Evolutionary conservation across 2,888 invertebrate species (phyloP).

Genomic region (Platycheirus rosarum): DNA sequence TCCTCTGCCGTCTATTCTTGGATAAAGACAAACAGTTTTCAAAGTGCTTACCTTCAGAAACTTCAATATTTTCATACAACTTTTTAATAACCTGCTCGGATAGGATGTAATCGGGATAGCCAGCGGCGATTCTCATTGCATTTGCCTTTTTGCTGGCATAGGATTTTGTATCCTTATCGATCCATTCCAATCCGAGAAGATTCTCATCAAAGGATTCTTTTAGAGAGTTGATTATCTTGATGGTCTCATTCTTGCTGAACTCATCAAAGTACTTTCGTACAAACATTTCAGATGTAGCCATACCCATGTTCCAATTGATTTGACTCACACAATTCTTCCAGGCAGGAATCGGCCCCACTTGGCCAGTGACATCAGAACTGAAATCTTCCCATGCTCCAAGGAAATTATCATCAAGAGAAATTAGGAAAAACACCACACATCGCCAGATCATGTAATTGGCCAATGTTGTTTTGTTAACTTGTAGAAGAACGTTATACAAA

Average conservation of each 20-base stretch:
- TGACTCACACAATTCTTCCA: conserved; percentile 95
- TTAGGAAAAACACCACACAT: conserved; percentile 34
- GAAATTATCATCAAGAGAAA: conserved; percentile 55
- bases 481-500: conserved; percentile 47
- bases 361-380: conserved; percentile 91
- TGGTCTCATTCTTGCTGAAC: conserved; percentile 85
- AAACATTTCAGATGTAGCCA: conserved; percentile 84
- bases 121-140: conserved; percentile 95
- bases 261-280: conserved; percentile 85
- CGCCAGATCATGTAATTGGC: conserved; percentile 75
- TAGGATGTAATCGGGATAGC: conserved; percentile 95
- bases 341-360: conserved; percentile 90
- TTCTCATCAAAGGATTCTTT: conserved; percentile 92
- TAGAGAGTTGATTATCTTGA: conserved; percentile 93
- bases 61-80: conserved; percentile 88
- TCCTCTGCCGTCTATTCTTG: conserved; percentile 87
- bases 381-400: conserved; percentile 53
- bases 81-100: conserved; percentile 90
- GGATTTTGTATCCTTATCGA: conserved; percentile 92
- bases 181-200: conserved; percentile 92
- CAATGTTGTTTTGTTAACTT: conserved; percentile 48
- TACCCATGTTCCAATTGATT: conserved; percentile 92
- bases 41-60: conserved; percentile 89
- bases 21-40: conserved; percentile 90
- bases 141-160: conserved; percentile 94